Conservation (phyloP, 2,797 vertebrate genomes). For the Microchirus variegatus region DNA sequence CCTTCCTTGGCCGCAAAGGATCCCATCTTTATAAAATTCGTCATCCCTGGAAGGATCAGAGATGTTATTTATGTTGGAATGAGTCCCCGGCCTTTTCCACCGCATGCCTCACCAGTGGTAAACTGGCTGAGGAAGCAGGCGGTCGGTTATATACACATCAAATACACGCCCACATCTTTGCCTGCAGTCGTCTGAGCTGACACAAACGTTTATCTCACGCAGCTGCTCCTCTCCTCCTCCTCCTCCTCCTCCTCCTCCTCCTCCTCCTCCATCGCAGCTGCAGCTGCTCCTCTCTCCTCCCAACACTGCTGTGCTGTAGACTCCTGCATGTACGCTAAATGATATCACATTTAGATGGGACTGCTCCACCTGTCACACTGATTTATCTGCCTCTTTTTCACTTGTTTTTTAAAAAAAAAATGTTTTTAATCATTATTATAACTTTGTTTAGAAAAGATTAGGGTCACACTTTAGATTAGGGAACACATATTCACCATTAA, state of each 20-base stretch:
- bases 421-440: no score
- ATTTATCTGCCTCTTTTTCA: no score
- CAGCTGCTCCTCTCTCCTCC: slow-evolving; percentile 29
- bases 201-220: slow-evolving; percentile 54
- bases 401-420: no score
- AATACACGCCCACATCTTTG: slow-evolving; percentile 48
- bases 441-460: no score
- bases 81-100: slow-evolving; percentile 41
- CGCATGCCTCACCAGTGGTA: slow-evolving; percentile 51
- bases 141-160: slow-evolving; percentile 61
- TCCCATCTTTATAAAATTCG: slow-evolving; percentile 69
- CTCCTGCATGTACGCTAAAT: slow-evolving; percentile 35
- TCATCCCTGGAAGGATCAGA: slow-evolving; percentile 72
- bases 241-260: no score
- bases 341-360: slow-evolving; percentile 38
- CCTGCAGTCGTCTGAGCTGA: slow-evolving; percentile 52
- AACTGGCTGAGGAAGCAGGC: slow-evolving; percentile 51
- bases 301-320: slow-evolving; percentile 25
- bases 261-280: slow-evolving; percentile 48
- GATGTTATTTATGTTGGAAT: slow-evolving; percentile 65
- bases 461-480: no score
- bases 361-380: slow-evolving; percentile 9
- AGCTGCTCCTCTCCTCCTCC: no score
- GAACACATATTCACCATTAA: no score
- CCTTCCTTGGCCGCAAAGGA: slow-evolving; percentile 53